Percentiles rank a stretch among this genome's conserved stretches.
Conservation (phyloP, 2,113 vertebrate genomes). For the Pandion haliaetus region DNA sequence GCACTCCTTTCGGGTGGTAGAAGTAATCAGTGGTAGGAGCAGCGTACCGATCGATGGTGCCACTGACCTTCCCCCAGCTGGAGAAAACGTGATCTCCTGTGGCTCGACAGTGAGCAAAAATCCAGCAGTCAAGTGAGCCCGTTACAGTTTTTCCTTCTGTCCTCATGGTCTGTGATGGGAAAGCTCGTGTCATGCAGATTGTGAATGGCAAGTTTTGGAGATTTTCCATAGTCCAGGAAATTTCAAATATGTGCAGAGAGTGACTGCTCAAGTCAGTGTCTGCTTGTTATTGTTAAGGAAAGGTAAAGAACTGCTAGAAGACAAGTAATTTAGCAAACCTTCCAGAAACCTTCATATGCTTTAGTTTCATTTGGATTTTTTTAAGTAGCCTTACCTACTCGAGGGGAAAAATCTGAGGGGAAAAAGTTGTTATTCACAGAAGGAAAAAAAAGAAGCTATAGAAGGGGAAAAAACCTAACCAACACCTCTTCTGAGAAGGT, state of each 20-base stretch:
- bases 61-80: background rate
- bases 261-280: background rate
- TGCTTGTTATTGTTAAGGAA: background rate
- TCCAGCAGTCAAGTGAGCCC: background rate
- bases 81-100: background rate
- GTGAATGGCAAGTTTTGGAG: background rate
- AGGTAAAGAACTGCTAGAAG: background rate
- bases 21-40: background rate
- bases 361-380: background rate
- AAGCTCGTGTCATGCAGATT: background rate
- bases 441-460: background rate
- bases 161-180: background rate
- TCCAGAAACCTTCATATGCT: background rate
- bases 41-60: rapidly evolving
- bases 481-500: background rate
- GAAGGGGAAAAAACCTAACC: background rate
- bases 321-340: background rate
- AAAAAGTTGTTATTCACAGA: background rate
- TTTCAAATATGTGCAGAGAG: background rate
- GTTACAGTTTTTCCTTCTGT: background rate
- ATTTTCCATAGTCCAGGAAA: background rate
- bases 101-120: background rate
- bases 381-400: background rate
- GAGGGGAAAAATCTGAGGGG: rapidly evolving
- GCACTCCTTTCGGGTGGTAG: background rate